Evolutionary conservation across 2,797 vertebrate species (phyloP), one percentile per base, ranked within the genome.

Genomic region (Buceros bicornis): DNA sequence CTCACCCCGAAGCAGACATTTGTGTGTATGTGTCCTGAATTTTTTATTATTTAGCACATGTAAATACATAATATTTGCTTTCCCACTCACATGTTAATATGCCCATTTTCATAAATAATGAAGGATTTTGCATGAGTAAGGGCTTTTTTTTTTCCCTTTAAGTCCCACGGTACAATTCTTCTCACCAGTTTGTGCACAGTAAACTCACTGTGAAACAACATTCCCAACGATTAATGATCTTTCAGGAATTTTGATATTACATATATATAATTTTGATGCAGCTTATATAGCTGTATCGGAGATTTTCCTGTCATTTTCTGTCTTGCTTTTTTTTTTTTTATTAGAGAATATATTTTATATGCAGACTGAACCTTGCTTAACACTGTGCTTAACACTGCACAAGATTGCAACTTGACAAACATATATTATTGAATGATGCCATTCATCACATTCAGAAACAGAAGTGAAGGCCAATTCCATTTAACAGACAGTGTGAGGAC

Each of bases 361-460:
- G 81, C 93, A 96, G 50, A 73, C 84, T 89, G 87, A 96, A 90
- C 93, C 61, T 92, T 83, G 24, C 67, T 94, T 96, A 95, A 93
- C 93, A 97, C 89, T 95, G 66, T 82, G 70, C 73, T 94, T 95
- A 90, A 88, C 93, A 88, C 93, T 82, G 83, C 79, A 61, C 86
- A 97, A 94, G 94, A 87, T 94, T 93, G 82, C 90, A 95, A 92
- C 92, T 96, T 90, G 70, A 95, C 92, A 94, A 96, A 95, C 82
- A 70, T 97, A 97, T 93, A 97, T 95, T 96, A 96, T 95, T 97
- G 96, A 97, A 94, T 97, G 95, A 97, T 94, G 96, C 92, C 95
- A 97, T 96, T 95, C 96, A 95, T 87, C 96, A 96, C 93, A 96
- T 95, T 96, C 87, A 91, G 93, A 92, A 96, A 96, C 95, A 95